Evolutionary conservation across 2,888 invertebrate genomes (phyloP), one percentile per base, ranked within the genome.

Genomic region (Drosophila emarginata): DNA sequence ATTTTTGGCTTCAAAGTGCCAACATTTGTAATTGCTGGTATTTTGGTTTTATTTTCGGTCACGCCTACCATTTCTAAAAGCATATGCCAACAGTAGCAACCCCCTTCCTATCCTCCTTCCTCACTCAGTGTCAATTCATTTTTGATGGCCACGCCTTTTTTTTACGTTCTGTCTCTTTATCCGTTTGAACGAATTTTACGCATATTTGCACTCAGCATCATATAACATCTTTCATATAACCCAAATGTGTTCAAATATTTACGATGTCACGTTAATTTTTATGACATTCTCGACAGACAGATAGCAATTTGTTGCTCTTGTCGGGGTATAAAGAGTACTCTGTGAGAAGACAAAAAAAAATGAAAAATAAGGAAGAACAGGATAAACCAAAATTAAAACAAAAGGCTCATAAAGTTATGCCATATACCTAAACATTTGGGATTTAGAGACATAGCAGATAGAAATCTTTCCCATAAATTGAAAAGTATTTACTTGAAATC

Each of bases 231-330:
- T 45, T 60, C 64, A 51, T 57, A 72, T 64, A 50, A 63, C 21
- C 36, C n/a, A 50, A 54, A 45, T 62, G 62, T 54, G 62, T 54
- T 61, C 58, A 74, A 60, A 78, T 82, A 78, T 82, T 85, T 69
- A 82, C 77, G 86, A 80, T 64, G 57, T 18, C 58, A 69, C 86
- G 80, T 82, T 86, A 79, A 82, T 86, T 83, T 82, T 83, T 73
- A 86, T 80, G 83, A 57, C 79, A 74, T 72, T 62, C 64, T 56
- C 64, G 64, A 14, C 54, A 36, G 36, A 54, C 54, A 54, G 64
- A 64, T 57, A 73, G 68, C 76, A 79, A 77, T 83, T 80, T 67
- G 62, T 67, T 15, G 70, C 51, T 45, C 45, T 45, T 45, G 45
- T 45, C 45, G 45, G 18, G 21, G 45, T 21, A 45, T 21, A 18